Evolutionary conservation across 2,113 vertebrate genomes (phyloP).

Genomic region (Caretta caretta): DNA sequence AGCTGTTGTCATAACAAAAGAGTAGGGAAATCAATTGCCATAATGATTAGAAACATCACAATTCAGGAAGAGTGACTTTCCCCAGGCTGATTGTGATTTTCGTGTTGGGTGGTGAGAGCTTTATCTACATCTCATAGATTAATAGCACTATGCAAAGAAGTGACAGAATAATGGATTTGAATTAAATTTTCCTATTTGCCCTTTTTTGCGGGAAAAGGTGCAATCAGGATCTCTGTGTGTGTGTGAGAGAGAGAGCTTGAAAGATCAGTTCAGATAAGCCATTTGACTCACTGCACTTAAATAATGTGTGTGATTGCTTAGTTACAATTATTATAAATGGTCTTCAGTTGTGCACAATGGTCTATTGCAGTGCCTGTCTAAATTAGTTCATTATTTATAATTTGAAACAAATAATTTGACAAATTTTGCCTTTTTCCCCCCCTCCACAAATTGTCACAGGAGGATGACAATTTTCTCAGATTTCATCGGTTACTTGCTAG

Average conservation of each 20-base stretch:
- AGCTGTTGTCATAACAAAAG: neutral
- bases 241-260: neutral
- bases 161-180: neutral
- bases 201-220: neutral
- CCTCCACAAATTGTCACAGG: neutral
- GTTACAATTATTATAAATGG: neutral
- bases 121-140: rapidly evolving
- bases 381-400: neutral
- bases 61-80: neutral
- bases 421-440: neutral
- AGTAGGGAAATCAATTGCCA: neutral
- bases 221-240: neutral
- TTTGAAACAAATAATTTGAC: neutral
- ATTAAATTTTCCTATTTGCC: neutral
- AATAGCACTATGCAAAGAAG: rapidly evolving
- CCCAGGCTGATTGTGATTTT: neutral
- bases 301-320: neutral
- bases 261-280: neutral
- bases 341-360: neutral
- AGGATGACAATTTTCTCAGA: neutral
- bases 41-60: neutral
- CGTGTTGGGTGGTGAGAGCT: neutral
- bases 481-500: neutral
- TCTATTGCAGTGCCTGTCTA: neutral
- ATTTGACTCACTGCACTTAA: neutral